phyloP scores from a whole-genome alignment of 1,140 invertebrate species.

The Lethrus apterus region DNA sequence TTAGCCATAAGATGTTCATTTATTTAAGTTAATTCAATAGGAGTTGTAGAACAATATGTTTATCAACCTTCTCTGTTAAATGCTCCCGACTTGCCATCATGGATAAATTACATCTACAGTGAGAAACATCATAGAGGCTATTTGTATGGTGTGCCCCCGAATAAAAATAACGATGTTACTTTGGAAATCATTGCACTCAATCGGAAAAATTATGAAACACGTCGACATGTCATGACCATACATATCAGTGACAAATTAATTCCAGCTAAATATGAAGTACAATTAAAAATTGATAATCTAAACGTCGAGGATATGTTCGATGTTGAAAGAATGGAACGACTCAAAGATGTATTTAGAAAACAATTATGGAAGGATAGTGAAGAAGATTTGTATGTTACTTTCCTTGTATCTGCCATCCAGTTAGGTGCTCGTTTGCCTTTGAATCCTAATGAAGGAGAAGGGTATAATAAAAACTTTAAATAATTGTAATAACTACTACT shows the following conservation, averaged over 20 bases:
- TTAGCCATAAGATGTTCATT: neutral
- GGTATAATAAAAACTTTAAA: constrained; percentile 47
- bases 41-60: constrained; percentile 52
- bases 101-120: constrained; percentile 77
- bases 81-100: constrained; percentile 72
- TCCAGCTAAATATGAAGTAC: constrained; percentile 66
- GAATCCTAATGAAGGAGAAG: constrained; percentile 75
- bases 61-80: constrained; percentile 60
- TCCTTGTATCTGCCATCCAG: constrained; percentile 73
- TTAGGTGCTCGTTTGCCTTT: constrained; percentile 74
- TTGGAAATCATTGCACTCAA: constrained; percentile 71
- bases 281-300: constrained; percentile 82
- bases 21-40: constrained; percentile 29
- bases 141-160: constrained; percentile 70
- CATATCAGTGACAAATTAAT: constrained; percentile 58
- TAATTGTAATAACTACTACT: constrained; percentile 1
- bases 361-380: constrained; percentile 55
- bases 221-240: constrained; percentile 54
- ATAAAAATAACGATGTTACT: constrained; percentile 48
- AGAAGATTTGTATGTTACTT: constrained; percentile 70
- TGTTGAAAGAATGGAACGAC: constrained; percentile 52
- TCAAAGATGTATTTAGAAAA: constrained; percentile 68
- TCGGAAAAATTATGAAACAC: constrained; percentile 67
- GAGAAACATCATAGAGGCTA: constrained; percentile 63
- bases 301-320: constrained; percentile 78